Evolutionary conservation across 1,140 invertebrate genomes (phyloP), one percentile per base, ranked within the genome.

Genomic region (Aethina tumida): DNA sequence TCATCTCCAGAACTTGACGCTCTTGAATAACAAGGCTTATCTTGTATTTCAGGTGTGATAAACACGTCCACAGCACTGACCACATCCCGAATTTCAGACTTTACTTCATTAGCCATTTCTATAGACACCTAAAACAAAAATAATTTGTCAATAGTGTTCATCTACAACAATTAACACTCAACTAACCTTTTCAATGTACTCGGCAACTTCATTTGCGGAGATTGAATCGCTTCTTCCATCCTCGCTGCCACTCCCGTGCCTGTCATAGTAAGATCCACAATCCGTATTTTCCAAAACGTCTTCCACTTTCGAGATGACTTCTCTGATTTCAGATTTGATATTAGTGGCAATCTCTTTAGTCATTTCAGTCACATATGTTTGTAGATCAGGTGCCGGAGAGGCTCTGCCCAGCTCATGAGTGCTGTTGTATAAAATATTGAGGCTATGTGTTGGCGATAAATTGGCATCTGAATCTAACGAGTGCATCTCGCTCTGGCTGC

Each of bases 241-340:
- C 32, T 63, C 59, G 32, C 58, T 62, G 8, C 58, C 54, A 42
- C 56, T 59, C 2, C 55, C 56, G 28, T 59, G 50, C 31, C 49
- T 42, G 18, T 58, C 56, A 32, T 51, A 47, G 61, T 50, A 68
- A 60, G 38, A 68, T 44, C 49, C 38, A 32, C 49, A 52, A 41
- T 74, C 71, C 2, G 70, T 73, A 52, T 81, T 79, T 15, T 79
- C 80, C 2, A 84, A 55, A 18, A 78, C 79, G 56, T 84, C 79
- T 42, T 82, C 79, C 0, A 85, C 81, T 58, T 77, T 76, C 1
- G 76, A 80, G 34, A 84, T 84, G 0, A 85, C 81, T 60, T 77
- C 81, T 2, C 81, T 64, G 14, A 85, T 80, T 67, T 84, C 81
- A 3, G 81, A 84, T 56, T 84, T 86, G 5, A 85, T 81, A 60